Base-by-base conservation (phyloP, 2,113 vertebrate genomes). In the Connochaetes taurinus region DNA sequence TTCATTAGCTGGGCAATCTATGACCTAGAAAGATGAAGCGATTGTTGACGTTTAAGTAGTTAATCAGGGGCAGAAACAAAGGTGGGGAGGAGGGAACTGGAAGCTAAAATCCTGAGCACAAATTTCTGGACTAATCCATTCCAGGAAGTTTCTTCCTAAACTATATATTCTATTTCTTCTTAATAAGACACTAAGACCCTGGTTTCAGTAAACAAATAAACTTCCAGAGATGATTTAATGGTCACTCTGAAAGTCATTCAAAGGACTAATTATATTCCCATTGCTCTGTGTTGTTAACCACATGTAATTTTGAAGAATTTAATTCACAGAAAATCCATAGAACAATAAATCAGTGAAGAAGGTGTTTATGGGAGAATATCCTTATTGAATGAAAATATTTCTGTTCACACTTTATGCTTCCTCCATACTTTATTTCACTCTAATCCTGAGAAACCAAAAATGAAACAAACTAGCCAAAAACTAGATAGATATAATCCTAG, bases 231-330 rank as follows among this genome's bases (percentile, higher is more conserved):
- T 1, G 64, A 90, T 89, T 92, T 71, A 94, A 58, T 97, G 90
- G 74, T 60, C 33, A 92, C 43, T 84, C 36, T 85, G 36, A 94
- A 25, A 88, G 50, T 97, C 74, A 74, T 86, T 62, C 60, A 40
- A 84, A n/a, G 1, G 29, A 86, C 50, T 96, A 96, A 97, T 92
- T 94, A 83, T 92, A 96, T 81, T 92, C 74, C 64, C 76, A 8
- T 81, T 19, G 7, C 53, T 92, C 40, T 92, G 45, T 17, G n/a
- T 78, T 50, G 25, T 90, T 36, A 96, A 80, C 62, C 78, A 92
- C 16, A 94, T 81, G 96, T 58, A 96, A 87, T 83, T 87, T 67
- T 94, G 82, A 95, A 85, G 33, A 93, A 97, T 95, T 78, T 88
- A 27, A 40, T 82, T 94, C 76, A 85, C 19, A 94, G 53, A 83